Base-by-base conservation (phyloP, 2,888 invertebrate species). In the Drosophila nr. medialis region DNA sequence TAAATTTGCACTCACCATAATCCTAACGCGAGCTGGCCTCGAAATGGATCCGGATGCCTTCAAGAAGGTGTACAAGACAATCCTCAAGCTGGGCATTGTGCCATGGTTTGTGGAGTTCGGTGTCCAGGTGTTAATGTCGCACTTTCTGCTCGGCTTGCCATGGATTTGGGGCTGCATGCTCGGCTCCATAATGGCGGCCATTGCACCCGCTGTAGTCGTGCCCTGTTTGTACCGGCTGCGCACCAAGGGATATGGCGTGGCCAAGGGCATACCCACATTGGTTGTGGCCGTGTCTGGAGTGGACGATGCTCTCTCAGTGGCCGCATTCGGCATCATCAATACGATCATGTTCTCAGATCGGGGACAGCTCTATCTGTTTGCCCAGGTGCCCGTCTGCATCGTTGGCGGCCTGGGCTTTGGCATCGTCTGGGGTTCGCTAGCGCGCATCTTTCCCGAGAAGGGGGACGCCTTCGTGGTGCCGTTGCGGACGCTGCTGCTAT, bases 161-260 rank as follows among this genome's bases (percentile, higher is more conserved):
- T 98, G 98, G 98, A 84, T 94, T 75, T 91, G 94, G 95, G 95
- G 95, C 5, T 95, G 98, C 84, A 94, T 98, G 62, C 94, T 98
- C 40, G 98, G 98, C 8, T 95, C 97, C 48, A 95, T 98, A 61
- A 94, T 98, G 74, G 97, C 98, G 0, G 99, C 99, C 0, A 99
- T 99, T 1, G 98, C 98, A 0, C 99, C 99, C 0, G 99, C 99
- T 6, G 99, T 99, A 11, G 96, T 99, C 11, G 99, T 99, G 18
- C 98, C 99, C 0, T 97, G 98, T 80, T 94, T 99, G 73, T 96
- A 99, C 92, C 94, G 96, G 48, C 94, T 99, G 15, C 95, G 98
- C 15, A 95, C 95, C 64, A 96, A 96, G 92, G 98, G 97, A 4
- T 98, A 98, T 91, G 99, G 99, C 0, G 96, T 98, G 2, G 96